Percentiles rank a stretch among this genome's conserved stretches.
Evolutionary conservation across 2,797 vertebrate species (phyloP).

Genomic region (Podarcis siculus): DNA sequence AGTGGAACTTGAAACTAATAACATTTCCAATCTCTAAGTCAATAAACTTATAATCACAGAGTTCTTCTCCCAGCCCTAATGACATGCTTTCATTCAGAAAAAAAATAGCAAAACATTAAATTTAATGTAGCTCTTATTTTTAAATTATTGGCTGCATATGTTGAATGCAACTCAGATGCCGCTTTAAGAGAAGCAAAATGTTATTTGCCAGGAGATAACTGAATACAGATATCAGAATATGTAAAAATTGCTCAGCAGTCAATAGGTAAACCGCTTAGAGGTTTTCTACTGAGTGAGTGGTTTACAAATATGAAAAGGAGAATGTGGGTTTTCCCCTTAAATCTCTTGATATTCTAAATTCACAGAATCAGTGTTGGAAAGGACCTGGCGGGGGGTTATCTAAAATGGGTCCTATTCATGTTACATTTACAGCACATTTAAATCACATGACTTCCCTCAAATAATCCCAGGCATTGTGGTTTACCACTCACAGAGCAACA

Average conservation of each 20-base stretch:
- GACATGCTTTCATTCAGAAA: neutral
- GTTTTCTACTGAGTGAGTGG: too few species aligned
- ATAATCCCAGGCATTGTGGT: too few species aligned
- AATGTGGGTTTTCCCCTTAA: neutral
- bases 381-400: too few species aligned
- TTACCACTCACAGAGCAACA: too few species aligned
- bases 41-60: conserved; percentile 2
- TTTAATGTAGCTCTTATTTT: conserved; percentile 11
- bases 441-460: too few species aligned
- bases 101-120: neutral
- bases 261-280: neutral
- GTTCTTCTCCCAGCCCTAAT: neutral
- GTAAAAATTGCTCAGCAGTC: neutral
- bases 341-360: neutral
- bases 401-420: neutral
- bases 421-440: too few species aligned
- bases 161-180: neutral
- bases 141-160: neutral
- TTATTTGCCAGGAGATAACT: neutral
- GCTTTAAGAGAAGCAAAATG: neutral
- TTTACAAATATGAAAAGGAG: neutral
- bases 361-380: neutral
- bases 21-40: conserved; percentile 4
- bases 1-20: neutral
- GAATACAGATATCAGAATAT: neutral